A percentile compares a stretch with the other conserved stretches of the same genome.
Evolutionary conservation across 2,797 vertebrate species (phyloP).

Genomic region (Cercopithecus petaurista): DNA sequence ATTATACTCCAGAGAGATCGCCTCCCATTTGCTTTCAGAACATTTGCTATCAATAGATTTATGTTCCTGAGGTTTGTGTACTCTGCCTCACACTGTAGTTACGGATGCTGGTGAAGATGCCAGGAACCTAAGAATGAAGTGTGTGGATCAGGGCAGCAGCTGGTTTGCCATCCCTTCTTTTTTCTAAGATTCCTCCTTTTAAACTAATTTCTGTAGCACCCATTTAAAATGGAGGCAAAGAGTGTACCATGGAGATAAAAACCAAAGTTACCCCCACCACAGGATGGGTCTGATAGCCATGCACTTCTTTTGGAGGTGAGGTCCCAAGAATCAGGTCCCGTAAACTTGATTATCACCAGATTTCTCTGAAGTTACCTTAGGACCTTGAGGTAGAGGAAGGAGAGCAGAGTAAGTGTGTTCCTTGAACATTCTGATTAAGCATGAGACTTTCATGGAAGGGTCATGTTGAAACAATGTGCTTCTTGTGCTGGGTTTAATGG

Average conservation of each 20-base stretch:
- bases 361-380: slow-evolving; percentile 2
- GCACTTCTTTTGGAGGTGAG: not conserved
- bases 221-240: not conserved
- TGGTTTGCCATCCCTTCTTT: not conserved
- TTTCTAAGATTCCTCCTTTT: not conserved
- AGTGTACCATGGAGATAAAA: not conserved
- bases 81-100: not conserved
- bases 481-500: not conserved
- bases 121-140: not conserved
- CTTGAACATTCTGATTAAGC: not conserved
- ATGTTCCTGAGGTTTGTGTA: not conserved
- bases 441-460: not conserved
- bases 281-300: not conserved
- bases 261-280: not conserved
- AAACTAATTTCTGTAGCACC: not conserved
- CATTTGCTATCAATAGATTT: not conserved
- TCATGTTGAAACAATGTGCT: not conserved
- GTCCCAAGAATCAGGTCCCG: not conserved
- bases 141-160: not conserved
- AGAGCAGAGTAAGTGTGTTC: not conserved
- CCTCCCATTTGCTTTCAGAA: not conserved
- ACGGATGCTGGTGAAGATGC: not conserved
- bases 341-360: not conserved
- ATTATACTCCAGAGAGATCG: not conserved
- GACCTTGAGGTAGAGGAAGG: not conserved